These are phyloP conservation scores for Parasteatoda tepidariorum DNA, from an alignment of 1,140 invertebrate species.

Conservation along the genomic window DNA sequence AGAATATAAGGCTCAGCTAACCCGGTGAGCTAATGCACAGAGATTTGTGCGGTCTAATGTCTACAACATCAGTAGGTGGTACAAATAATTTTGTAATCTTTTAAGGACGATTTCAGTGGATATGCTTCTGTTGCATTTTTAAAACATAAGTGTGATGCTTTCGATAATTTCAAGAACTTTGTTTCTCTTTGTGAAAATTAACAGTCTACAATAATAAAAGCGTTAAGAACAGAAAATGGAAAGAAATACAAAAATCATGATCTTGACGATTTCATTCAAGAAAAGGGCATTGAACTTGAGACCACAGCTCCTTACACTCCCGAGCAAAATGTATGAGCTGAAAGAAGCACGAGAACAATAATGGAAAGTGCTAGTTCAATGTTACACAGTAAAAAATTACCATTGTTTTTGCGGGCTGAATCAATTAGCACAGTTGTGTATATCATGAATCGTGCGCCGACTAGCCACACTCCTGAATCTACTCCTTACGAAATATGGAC, in stretches of 20 bases:
- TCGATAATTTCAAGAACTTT: conserved; percentile 59
- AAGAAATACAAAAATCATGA: conserved; percentile 67
- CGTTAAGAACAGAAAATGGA: conserved; percentile 69
- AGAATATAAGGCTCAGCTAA: conserved; percentile 11
- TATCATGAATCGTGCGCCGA: not conserved
- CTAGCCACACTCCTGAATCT: not conserved
- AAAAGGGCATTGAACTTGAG: conserved; percentile 30
- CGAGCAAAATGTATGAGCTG: conserved; percentile 34
- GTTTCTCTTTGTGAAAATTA: conserved; percentile 62
- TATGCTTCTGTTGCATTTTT: conserved; percentile 68
- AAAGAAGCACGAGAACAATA: conserved; percentile 32
- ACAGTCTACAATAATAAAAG: conserved; percentile 64
- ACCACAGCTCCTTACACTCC: conserved; percentile 25
- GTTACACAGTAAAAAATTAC: not conserved
- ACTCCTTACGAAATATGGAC: conserved; percentile 51
- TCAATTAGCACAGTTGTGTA: conserved; percentile 23
- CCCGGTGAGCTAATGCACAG: conserved; percentile 64
- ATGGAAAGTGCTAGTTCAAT: conserved; percentile 44
- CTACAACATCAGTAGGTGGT: conserved; percentile 64
- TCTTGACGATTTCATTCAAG: not conserved
- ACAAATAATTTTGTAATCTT: conserved; percentile 67
- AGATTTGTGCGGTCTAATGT: conserved; percentile 67
- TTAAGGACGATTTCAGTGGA: conserved; percentile 67
- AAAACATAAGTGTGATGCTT: conserved; percentile 66
- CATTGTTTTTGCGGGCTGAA: conserved; percentile 35